Percentiles rank a stretch among this genome's conserved stretches.
phyloP scores from a whole-genome alignment of 2,888 invertebrate species.

The Sisyra nigra region DNA sequence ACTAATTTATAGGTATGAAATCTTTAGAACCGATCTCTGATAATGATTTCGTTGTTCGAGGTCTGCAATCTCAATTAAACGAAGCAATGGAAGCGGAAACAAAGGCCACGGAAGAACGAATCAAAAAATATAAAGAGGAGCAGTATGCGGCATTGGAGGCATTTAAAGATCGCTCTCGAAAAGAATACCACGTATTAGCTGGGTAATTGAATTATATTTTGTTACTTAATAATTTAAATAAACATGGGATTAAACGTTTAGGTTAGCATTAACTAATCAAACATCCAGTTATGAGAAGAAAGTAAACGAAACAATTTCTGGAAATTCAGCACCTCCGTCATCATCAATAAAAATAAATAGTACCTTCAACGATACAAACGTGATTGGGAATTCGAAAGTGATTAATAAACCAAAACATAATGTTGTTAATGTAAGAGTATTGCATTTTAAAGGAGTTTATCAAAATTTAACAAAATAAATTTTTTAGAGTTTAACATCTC shows the following conservation, averaged over 20 bases:
- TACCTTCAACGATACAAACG: neutral
- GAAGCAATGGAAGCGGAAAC: slow-evolving; percentile 53
- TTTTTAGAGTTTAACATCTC: slow-evolving; percentile 6
- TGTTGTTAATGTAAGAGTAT: slow-evolving; percentile 10
- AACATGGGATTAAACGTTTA: neutral
- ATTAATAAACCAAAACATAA: slow-evolving; percentile 11
- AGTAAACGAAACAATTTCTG: too few species aligned
- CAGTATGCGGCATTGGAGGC: slow-evolving; percentile 60
- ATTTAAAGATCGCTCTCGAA: slow-evolving; percentile 53
- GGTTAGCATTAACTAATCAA: slow-evolving; percentile 9
- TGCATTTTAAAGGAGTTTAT: neutral
- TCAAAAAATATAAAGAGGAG: slow-evolving; percentile 56
- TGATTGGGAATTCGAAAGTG: too few species aligned
- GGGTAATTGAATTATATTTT: slow-evolving; percentile 27
- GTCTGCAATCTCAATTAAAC: slow-evolving; percentile 47
- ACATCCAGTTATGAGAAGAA: neutral
- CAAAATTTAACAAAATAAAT: neutral
- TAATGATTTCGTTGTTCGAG: neutral
- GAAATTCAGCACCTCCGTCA: too few species aligned
- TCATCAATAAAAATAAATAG: too few species aligned
- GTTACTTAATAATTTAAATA: neutral
- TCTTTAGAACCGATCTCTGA: neutral
- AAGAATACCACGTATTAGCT: slow-evolving; percentile 50
- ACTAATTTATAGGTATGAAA: neutral
- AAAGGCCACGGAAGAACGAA: slow-evolving; percentile 53